Conservation (phyloP, 2,113 vertebrate genomes). For the Tor tambroides region DNA sequence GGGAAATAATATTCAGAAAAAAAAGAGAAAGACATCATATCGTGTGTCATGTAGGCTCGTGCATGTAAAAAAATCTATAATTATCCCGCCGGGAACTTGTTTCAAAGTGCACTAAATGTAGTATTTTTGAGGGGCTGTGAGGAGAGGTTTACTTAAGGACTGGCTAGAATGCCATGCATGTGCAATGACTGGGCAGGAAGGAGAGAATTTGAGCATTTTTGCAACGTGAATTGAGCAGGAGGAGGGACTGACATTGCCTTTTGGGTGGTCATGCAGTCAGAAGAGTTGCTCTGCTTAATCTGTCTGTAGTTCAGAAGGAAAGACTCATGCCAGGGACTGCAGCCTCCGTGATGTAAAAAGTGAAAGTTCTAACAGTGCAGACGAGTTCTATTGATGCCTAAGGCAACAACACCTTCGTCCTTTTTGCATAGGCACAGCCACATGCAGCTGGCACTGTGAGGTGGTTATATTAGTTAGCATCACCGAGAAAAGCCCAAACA, state of each 20-base stretch:
- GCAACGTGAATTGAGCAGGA: slow-evolving; percentile 18
- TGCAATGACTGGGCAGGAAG: slow-evolving; percentile 18
- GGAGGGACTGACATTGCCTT: slow-evolving; percentile 44
- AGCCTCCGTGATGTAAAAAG: slow-evolving; percentile 37
- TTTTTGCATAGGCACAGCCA: slow-evolving; percentile 57
- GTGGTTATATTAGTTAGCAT: slow-evolving; percentile 58
- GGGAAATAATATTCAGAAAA: background rate
- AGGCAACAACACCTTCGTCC: slow-evolving; percentile 30
- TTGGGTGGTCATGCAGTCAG: slow-evolving; percentile 48
- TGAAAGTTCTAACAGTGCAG: slow-evolving; percentile 28
- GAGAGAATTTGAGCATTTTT: background rate
- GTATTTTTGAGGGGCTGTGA: background rate
- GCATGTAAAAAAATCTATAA: background rate
- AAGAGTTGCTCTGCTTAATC: slow-evolving; percentile 5
- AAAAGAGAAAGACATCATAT: background rate
- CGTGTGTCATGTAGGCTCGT: background rate
- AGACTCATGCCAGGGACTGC: background rate
- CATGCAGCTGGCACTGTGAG: slow-evolving; percentile 61
- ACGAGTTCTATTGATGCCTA: slow-evolving; percentile 69
- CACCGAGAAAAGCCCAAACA: slow-evolving; percentile 65
- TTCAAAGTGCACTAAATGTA: background rate
- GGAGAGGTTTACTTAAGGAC: background rate
- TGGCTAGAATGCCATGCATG: slow-evolving; percentile 52
- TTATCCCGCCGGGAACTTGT: background rate
- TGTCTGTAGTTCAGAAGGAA: slow-evolving; percentile 12